phyloP scores from a whole-genome alignment of 2,113 vertebrate species.

The Tenebrosternarchus preto region DNA sequence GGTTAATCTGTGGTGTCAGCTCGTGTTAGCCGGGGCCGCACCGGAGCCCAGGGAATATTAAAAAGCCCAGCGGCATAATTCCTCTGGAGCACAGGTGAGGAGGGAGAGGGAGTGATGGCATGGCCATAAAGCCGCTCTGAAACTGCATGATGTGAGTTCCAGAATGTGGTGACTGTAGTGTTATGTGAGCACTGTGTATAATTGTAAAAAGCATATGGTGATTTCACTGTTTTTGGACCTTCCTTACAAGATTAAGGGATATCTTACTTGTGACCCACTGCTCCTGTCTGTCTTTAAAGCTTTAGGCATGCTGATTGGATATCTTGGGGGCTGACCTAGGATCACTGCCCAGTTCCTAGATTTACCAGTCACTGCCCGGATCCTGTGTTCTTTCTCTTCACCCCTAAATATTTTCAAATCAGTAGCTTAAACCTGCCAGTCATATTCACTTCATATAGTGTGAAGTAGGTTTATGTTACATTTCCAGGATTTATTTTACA shows the following conservation, averaged over 20 bases:
- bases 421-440: neutral
- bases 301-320: neutral
- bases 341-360: too few species aligned
- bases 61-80: constrained; percentile 95
- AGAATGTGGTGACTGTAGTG: neutral
- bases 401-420: neutral
- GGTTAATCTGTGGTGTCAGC: constrained; percentile 99
- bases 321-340: neutral
- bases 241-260: too few species aligned
- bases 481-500: neutral
- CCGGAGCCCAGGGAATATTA: constrained; percentile 89
- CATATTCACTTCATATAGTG: neutral
- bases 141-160: constrained; percentile 66
- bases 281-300: neutral
- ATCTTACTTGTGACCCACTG: neutral
- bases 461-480: neutral
- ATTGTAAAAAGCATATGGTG: neutral
- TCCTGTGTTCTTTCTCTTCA: neutral
- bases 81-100: constrained; percentile 82
- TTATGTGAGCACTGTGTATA: neutral
- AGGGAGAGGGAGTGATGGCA: constrained; percentile 72
- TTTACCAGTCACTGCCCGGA: neutral
- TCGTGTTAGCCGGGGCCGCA: constrained; percentile 94
- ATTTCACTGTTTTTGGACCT: neutral
- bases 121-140: constrained; percentile 66